Percentiles rank a stretch among this genome's conserved stretches.
phyloP scores from a whole-genome alignment of 2,888 invertebrate species.

The Rhopalosiphum nymphaeae region DNA sequence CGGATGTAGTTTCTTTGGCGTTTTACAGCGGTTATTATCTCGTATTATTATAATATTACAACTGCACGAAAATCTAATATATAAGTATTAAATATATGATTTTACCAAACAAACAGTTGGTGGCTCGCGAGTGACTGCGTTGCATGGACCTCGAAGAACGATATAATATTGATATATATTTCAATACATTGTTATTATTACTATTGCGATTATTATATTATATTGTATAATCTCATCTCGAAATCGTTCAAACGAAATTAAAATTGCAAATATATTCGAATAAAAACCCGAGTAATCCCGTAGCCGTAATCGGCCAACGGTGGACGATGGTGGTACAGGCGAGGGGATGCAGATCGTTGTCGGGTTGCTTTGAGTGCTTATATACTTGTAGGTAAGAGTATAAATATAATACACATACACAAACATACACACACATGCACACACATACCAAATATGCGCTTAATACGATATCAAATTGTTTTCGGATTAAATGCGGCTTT shows the following conservation, averaged over 20 bases:
- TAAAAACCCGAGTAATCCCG: conserved; percentile 18
- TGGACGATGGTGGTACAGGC: background rate
- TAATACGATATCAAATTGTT: conserved; percentile 30
- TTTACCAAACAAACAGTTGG: background rate
- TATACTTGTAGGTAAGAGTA: background rate
- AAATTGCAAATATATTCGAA: background rate
- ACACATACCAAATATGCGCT: background rate
- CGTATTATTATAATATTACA: background rate
- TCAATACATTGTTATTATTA: background rate
- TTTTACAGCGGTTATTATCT: background rate
- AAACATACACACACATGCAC: background rate
- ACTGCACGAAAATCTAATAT: background rate
- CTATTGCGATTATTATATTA: background rate
- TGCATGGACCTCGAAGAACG: background rate
- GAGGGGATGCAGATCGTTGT: background rate
- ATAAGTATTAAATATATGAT: too few relatives aligned
- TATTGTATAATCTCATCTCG: background rate
- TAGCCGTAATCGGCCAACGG: background rate
- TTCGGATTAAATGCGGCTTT: conserved; percentile 30
- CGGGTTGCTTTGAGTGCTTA: background rate
- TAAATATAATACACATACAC: background rate
- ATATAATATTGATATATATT: background rate
- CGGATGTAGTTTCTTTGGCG: background rate
- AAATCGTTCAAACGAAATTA: conserved; percentile 17
- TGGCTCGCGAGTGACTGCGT: background rate